Base-by-base conservation (phyloP, 2,113 vertebrate species). In the Tachysurus fulvidraco region DNA sequence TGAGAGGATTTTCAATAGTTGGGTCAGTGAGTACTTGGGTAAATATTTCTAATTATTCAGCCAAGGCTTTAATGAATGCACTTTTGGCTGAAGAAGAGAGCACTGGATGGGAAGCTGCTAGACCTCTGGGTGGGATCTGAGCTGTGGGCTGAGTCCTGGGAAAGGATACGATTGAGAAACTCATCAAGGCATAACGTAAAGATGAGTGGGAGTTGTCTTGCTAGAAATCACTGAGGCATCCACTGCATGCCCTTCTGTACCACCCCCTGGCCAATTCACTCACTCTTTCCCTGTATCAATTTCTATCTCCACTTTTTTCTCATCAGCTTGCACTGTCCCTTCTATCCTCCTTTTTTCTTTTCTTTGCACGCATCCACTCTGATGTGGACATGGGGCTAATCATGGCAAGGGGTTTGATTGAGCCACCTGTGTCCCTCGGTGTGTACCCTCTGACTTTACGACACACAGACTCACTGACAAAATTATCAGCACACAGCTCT, bases 131-230 rank as follows among this genome's bases (percentile, higher is more conserved):
- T 80, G 87, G 71, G 85, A 36, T 12, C 69, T 67, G 76, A 82
- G 85, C 65, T 60, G 86, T 86, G 85, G 82, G 79, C 65, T n/a
- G 87, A 88, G 87, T 89, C 91, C 91, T 94, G 90, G 91, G 91
- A 94, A 93, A 87, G 85, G 74, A 88, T 89, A 73, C 57, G 57
- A 69, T 84, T 88, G 82, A 87, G 30, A 77, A 87, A 67, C 59
- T 89, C 82, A 64, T 50, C 84, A 41, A 81, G 80, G 74, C 59
- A 83, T 52, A 86, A 85, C 80, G 84, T 87, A 85, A 89, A 88
- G 62, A 81, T 74, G 83, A 64, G 81, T 57, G 69, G 83, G 85
- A 69, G 86, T 82, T 14, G 67, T 55, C 77, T 41, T 55, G 59
- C 85, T 81, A 52, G 41, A 67, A 90, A 84, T 77, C 84, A 57